A percentile compares a stretch with the other conserved stretches of the same genome.
phyloP scores from a whole-genome alignment of 2,113 vertebrate genomes.

The Centropus unirufus region DNA sequence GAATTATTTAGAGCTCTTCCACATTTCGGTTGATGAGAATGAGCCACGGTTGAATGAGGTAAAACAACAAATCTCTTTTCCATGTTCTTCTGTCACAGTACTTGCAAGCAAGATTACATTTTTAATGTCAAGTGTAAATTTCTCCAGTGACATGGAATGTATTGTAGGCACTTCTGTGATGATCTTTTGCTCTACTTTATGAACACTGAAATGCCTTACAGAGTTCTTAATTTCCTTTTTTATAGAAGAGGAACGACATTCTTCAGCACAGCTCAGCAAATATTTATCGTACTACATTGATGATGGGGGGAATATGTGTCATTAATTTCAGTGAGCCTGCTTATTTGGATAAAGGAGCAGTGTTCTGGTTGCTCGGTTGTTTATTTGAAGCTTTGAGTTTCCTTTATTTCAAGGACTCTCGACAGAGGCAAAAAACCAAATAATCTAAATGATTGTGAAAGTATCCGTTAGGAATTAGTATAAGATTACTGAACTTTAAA shows the following conservation, averaged over 20 bases:
- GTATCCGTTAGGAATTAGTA: background rate
- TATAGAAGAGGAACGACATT: background rate
- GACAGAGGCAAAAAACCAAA: background rate
- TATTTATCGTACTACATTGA: background rate
- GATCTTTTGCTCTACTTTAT: background rate
- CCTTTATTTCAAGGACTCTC: background rate
- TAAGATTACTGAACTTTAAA: background rate
- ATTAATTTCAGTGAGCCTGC: background rate
- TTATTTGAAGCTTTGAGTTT: background rate
- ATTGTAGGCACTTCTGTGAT: background rate
- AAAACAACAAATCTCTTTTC: background rate
- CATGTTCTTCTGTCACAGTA: background rate
- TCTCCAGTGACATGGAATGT: background rate
- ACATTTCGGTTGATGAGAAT: constrained; percentile 69
- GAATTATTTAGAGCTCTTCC: constrained; percentile 90
- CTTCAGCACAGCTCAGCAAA: background rate
- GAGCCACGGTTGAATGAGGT: constrained; percentile 69
- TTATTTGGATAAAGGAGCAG: background rate
- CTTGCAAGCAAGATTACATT: background rate
- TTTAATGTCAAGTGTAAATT: background rate
- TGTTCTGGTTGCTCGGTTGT: background rate
- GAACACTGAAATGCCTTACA: background rate
- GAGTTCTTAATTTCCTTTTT: background rate
- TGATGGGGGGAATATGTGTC: rapidly evolving
- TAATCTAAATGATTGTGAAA: background rate